These are phyloP conservation scores for Diaperis boleti DNA, from an alignment of 2,888 invertebrate species.

Conservation along the genomic window DNA sequence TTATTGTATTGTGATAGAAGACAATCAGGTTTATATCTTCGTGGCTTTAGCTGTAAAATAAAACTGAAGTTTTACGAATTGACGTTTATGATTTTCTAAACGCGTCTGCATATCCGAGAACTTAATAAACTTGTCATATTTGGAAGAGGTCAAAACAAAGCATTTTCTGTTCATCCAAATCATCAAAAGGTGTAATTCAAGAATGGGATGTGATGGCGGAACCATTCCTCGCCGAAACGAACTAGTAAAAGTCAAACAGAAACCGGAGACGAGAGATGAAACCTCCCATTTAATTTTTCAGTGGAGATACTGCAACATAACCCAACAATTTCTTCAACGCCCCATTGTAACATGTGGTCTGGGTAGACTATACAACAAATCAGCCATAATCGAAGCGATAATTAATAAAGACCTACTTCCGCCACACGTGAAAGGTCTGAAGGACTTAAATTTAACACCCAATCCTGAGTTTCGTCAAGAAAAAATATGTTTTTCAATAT, in stretches of 20 bases:
- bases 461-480: slow-evolving; percentile 90
- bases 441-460: slow-evolving; percentile 83
- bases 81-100: too few relatives aligned
- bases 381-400: slow-evolving; percentile 90
- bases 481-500: slow-evolving; percentile 83
- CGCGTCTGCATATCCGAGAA: too few relatives aligned
- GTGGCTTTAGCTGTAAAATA: too few relatives aligned
- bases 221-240: slow-evolving; percentile 82
- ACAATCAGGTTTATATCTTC: too few relatives aligned
- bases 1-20: too few relatives aligned
- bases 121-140: too few relatives aligned
- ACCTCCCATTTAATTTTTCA: slow-evolving; percentile 91
- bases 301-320: slow-evolving; percentile 94
- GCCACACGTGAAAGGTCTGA: slow-evolving; percentile 82
- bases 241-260: slow-evolving; percentile 77
- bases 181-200: slow-evolving; percentile 4
- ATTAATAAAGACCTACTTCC: slow-evolving; percentile 84
- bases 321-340: slow-evolving; percentile 84
- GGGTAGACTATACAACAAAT: slow-evolving; percentile 94
- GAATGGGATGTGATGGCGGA: slow-evolving; percentile 85
- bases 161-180: neutral
- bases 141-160: neutral
- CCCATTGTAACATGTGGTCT: slow-evolving; percentile 94
- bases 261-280: slow-evolving; percentile 91
- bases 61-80: too few relatives aligned